Percentiles rank a stretch among this genome's conserved stretches.
Conservation (phyloP, 2,113 vertebrate species). For the Oriolus oriolus region DNA sequence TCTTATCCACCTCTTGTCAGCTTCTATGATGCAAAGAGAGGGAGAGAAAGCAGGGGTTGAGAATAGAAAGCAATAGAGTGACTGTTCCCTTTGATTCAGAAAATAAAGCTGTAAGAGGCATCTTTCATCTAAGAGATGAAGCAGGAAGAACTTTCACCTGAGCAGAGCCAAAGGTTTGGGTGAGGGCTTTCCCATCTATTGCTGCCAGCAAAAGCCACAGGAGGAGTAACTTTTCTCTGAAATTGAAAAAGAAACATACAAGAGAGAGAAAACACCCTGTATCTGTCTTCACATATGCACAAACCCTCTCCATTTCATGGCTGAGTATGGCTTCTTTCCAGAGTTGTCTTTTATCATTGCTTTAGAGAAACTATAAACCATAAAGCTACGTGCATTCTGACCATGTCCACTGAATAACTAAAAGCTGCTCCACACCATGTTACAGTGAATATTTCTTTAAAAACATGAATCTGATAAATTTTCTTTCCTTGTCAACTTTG, state of each 20-base stretch:
- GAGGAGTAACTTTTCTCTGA: background rate
- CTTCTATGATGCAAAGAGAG: background rate
- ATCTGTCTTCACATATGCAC: background rate
- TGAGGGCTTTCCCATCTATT: background rate
- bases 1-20: background rate
- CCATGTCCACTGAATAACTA: background rate
- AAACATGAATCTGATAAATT: background rate
- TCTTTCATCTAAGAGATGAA: background rate
- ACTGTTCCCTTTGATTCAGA: background rate
- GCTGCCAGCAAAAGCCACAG: background rate
- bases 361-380: background rate
- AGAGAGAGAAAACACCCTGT: background rate
- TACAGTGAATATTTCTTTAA: background rate
- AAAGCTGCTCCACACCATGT: background rate
- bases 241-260: background rate
- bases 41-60: background rate
- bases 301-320: background rate
- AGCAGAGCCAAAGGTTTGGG: background rate
- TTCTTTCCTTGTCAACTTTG: background rate
- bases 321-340: background rate
- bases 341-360: background rate
- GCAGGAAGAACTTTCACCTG: background rate
- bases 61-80: background rate
- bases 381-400: background rate
- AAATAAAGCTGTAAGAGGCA: background rate